Evolutionary conservation across 2,888 invertebrate genomes (phyloP).

Genomic region (Steinernema hermaphroditum): DNA sequence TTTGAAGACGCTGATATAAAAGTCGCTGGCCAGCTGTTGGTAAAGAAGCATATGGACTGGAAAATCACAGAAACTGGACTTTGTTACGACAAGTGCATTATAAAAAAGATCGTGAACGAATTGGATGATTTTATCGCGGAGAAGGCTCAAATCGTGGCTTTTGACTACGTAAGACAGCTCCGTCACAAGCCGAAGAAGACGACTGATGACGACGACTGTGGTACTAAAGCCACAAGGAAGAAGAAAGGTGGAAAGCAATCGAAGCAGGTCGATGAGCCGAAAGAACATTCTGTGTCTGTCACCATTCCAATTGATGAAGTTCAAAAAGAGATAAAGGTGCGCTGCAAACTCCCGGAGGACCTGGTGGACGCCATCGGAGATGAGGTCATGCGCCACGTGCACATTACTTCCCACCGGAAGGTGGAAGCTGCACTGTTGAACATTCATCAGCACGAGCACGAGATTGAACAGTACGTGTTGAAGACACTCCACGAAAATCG

Average conservation of each 20-base stretch:
- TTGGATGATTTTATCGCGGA: constrained; percentile 44
- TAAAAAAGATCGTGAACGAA: constrained; percentile 42
- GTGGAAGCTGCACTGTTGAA: constrained; percentile 33
- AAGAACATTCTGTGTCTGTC: background rate
- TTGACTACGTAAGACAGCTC: constrained; percentile 38
- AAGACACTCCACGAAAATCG: constrained; percentile 90
- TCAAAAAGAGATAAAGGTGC: background rate
- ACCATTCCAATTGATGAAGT: constrained; percentile 21
- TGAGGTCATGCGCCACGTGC: constrained; percentile 19
- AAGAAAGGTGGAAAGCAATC: constrained; percentile 52
- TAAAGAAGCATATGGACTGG: background rate
- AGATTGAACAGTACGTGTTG: constrained; percentile 82
- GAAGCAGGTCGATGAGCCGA: constrained; percentile 27
- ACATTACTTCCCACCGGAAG: constrained; percentile 3
- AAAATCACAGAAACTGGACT: background rate
- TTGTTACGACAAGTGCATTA: background rate
- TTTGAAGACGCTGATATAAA: background rate
- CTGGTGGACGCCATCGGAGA: constrained; percentile 32
- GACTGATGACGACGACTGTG: constrained; percentile 44
- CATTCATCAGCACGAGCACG: constrained; percentile 73
- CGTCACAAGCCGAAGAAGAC: constrained; percentile 32
- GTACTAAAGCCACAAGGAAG: constrained; percentile 34
- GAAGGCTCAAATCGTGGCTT: constrained; percentile 50
- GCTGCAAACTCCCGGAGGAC: constrained; percentile 2
- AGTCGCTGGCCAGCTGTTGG: background rate